A percentile compares a stretch with the other conserved stretches of the same genome.
These are phyloP conservation scores for Sturnira hondurensis DNA, from an alignment of 2,113 vertebrate species.

Conservation along the genomic window DNA sequence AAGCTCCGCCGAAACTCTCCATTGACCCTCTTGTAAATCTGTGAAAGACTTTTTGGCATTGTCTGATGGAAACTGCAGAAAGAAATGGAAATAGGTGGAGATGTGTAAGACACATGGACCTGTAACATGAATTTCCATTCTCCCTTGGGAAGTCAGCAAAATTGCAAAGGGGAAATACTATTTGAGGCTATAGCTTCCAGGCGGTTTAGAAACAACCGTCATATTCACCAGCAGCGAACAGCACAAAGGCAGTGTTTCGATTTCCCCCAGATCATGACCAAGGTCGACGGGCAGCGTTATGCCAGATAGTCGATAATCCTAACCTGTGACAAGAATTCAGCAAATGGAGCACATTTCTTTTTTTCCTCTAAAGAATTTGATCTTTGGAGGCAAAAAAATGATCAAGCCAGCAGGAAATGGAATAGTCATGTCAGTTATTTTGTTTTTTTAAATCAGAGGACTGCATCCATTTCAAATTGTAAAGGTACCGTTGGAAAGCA, in stretches of 20 bases:
- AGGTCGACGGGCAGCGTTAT: not conserved
- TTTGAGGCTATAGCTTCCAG: constrained; percentile 27
- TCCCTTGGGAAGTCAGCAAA: constrained; percentile 73
- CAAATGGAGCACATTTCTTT: not conserved
- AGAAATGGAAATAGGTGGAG: constrained; percentile 85
- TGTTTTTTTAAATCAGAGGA: not conserved
- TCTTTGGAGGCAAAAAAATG: not conserved
- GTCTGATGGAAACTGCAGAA: constrained; percentile 81
- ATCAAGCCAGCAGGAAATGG: not conserved
- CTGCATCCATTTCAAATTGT: not conserved
- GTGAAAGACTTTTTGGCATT: constrained; percentile 79
- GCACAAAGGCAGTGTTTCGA: not conserved
- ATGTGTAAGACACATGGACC: constrained; percentile 78
- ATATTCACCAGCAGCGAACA: not conserved
- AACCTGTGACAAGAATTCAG: not conserved
- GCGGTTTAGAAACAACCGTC: not conserved
- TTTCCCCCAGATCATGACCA: not conserved
- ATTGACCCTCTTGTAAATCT: constrained; percentile 79
- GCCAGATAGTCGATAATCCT: not conserved
- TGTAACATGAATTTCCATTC: constrained; percentile 80
- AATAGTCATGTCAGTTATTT: not conserved
- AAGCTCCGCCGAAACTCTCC: constrained; percentile 75
- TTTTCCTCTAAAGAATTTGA: not conserved
- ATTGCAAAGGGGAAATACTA: constrained; percentile 34
- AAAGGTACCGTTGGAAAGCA: not conserved